phyloP scores from a whole-genome alignment of 2,888 invertebrate species.

The Sphaerophoria rueppellii region DNA sequence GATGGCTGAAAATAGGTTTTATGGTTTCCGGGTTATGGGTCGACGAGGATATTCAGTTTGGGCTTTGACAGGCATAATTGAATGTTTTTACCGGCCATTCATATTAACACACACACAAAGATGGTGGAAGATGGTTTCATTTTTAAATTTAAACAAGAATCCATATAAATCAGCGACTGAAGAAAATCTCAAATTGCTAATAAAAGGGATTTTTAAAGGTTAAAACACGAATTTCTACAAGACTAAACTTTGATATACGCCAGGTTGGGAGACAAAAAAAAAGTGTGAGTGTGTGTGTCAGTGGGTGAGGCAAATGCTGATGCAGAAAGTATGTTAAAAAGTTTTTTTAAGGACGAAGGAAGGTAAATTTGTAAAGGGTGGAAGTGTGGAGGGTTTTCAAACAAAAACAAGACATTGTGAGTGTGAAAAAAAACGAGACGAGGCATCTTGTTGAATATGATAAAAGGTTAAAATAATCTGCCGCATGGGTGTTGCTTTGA shows the following conservation, averaged over 20 bases:
- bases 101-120: background rate
- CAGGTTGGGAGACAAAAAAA: background rate
- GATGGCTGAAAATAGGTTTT: conserved; percentile 49
- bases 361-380: background rate
- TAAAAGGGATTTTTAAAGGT: conserved; percentile 48
- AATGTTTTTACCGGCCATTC: conserved; percentile 41
- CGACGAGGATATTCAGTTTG: conserved; percentile 46
- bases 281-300: background rate
- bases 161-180: conserved; percentile 59
- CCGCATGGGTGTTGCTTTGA: conserved; percentile 21
- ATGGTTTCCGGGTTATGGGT: conserved; percentile 68
- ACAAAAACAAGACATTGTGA: background rate
- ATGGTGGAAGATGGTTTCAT: background rate
- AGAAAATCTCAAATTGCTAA: conserved; percentile 56
- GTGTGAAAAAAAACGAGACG: background rate
- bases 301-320: background rate
- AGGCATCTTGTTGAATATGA: conserved; percentile 22
- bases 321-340: conserved; percentile 15
- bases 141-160: conserved; percentile 49
- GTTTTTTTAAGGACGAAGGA: background rate
- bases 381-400: background rate
- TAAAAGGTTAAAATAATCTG: background rate
- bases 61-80: conserved; percentile 59
- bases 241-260: conserved; percentile 49
- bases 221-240: conserved; percentile 17